Conservation (phyloP, 1,140 invertebrate species). For the Leptestheria dahalacensis region DNA sequence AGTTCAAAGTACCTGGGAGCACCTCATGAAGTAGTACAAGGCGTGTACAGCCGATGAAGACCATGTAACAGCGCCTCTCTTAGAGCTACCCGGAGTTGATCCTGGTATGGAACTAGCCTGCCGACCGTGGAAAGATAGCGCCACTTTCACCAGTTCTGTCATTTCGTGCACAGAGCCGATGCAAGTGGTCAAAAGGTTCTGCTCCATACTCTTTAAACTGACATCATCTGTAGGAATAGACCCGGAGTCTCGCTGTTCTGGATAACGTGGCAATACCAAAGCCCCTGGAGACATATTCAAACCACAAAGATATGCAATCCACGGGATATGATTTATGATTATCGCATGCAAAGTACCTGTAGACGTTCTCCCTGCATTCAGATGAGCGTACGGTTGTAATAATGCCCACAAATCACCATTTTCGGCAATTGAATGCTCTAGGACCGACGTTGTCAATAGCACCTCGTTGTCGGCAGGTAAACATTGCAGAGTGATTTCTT, state of each 20-base stretch:
- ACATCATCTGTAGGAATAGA: constrained; percentile 15
- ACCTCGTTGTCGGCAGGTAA: constrained; percentile 46
- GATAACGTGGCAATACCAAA: constrained; percentile 65
- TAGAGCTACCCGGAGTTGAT: constrained; percentile 9
- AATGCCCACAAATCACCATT: constrained; percentile 80
- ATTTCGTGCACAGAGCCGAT: constrained; percentile 43
- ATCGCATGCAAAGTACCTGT: constrained; percentile 46
- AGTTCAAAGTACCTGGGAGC: constrained; percentile 46
- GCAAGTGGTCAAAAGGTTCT: constrained; percentile 68
- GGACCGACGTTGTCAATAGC: constrained; percentile 51
- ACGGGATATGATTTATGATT: too few relatives aligned
- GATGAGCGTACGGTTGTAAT: constrained; percentile 72
- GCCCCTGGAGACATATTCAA: constrained; percentile 42
- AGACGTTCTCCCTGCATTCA: constrained; percentile 70
- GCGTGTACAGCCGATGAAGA: constrained; percentile 53
- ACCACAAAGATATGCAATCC: too few relatives aligned
- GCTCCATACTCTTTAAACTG: constrained; percentile 38
- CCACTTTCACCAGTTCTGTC: constrained; percentile 48
- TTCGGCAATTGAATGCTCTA: constrained; percentile 70
- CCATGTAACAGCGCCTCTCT: constrained; percentile 26
- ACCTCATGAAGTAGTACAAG: constrained; percentile 79
- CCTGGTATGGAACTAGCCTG: constrained; percentile 13
- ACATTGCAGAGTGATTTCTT: constrained; percentile 65
- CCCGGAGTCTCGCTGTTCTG: constrained; percentile 25
- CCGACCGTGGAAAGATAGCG: constrained; percentile 17